Conservation (phyloP, 2,797 vertebrate species). For the Enteromius argenteus region DNA sequence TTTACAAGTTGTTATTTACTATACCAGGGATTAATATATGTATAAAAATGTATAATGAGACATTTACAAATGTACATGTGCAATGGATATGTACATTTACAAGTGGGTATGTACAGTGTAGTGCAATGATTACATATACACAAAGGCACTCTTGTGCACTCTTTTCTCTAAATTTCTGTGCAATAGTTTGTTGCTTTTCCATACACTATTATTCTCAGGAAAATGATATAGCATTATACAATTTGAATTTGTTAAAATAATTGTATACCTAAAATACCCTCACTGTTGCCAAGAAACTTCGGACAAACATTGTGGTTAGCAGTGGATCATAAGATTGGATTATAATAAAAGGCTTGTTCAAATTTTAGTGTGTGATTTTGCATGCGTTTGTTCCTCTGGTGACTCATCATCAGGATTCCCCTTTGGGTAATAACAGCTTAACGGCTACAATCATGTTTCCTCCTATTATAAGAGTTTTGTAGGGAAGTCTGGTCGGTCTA, state of each 20-base stretch:
- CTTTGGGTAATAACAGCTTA: slow-evolving; percentile 42
- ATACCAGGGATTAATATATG: no score
- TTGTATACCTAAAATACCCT: slow-evolving; percentile 15
- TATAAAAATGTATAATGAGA: no score
- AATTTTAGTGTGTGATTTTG: slow-evolving; percentile 34
- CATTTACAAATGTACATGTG: no score
- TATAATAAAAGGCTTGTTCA: slow-evolving; percentile 46
- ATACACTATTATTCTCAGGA: not conserved
- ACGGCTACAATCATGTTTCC: slow-evolving; percentile 27
- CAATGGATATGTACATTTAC: no score
- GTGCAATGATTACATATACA: not conserved
- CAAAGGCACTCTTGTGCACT: not conserved
- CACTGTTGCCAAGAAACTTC: slow-evolving; percentile 50
- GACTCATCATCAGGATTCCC: slow-evolving; percentile 62
- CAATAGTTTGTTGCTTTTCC: not conserved
- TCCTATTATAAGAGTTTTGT: slow-evolving; percentile 33
- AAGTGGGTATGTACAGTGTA: no score
- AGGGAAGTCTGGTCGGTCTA: slow-evolving; percentile 32
- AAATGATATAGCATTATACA: not conserved
- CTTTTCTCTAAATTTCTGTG: not conserved
- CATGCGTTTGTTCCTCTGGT: slow-evolving; percentile 40
- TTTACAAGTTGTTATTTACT: no score
- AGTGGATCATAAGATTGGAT: slow-evolving; percentile 46
- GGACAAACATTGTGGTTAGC: slow-evolving; percentile 43
- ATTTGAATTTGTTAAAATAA: not conserved